Conservation (phyloP, 2,888 invertebrate genomes). For the Leptopilina drosophilae region DNA sequence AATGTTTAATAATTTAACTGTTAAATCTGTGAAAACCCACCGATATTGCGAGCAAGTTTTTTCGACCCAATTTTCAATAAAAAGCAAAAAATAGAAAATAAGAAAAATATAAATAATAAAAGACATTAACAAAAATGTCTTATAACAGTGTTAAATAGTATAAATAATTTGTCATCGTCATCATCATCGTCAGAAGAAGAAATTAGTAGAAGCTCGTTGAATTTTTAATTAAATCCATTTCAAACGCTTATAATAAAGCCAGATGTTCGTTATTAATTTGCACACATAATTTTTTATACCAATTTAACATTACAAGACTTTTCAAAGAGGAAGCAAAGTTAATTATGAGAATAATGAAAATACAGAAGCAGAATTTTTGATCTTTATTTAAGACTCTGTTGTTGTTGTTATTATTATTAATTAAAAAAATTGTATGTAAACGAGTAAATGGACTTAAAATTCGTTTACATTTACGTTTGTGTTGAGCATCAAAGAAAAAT, state of each 20-base stretch:
- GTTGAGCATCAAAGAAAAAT: background rate
- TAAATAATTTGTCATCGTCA: background rate
- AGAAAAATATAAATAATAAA: background rate
- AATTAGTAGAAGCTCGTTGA: slow-evolving; percentile 4
- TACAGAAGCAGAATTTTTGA: background rate
- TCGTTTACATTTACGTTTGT: background rate
- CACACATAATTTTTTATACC: slow-evolving; percentile 3
- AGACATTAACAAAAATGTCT: background rate
- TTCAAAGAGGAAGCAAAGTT: background rate
- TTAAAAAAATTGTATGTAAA: no score
- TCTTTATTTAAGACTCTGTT: background rate
- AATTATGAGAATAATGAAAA: slow-evolving; percentile 8
- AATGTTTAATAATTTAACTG: background rate
- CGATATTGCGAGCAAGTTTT: background rate
- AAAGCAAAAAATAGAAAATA: background rate
- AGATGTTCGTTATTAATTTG: background rate
- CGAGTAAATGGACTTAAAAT: background rate
- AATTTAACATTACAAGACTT: slow-evolving; percentile 9
- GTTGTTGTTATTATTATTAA: no score
- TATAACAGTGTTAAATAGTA: background rate
- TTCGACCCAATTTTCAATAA: background rate
- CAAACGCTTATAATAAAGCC: background rate
- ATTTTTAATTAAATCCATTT: slow-evolving; percentile 7
- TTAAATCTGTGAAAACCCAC: background rate
- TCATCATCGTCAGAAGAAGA: background rate